Evolutionary conservation across 2,113 vertebrate genomes (phyloP), one percentile per base, ranked within the genome.

Genomic region (Fregetta grallaria): DNA sequence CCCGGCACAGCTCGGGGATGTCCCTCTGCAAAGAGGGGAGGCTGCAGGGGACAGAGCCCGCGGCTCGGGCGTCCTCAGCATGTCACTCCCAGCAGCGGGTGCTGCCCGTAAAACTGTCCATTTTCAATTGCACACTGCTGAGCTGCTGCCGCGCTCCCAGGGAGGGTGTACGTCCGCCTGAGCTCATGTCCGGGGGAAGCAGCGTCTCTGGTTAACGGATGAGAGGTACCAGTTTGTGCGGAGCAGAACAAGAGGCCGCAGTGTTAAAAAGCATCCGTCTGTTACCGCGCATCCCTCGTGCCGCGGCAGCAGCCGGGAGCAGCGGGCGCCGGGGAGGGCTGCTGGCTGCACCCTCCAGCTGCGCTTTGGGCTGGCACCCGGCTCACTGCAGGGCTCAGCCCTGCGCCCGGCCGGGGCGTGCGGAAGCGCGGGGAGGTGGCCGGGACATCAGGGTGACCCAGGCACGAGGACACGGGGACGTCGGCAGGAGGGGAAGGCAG

Each of bases 221-320:
- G 23, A 47, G 75, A 38, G 49, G 66, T 38, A 19, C 49, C 19
- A 1, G 4, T 47, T 6, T 16, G 49, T 16, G 19, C 22, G 14
- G 47, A 27, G 32, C 63, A 53, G 65, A 32, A 19, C 34, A 10
- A 15, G 40, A 55, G 56, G 56, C 14, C 1, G 3, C 8, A 3
- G 22, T 4, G 25, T 45, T 49, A n/a, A 23, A 53, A 63, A 40
- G 29, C n/a, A 4, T 53, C 49, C 3, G 1, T 18, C 26, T 6
- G 1, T 20, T 36, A n/a, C 3, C 1, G 30, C 36, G 1, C 32
- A 3, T 30, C 67, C 58, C 3, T 29, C 9, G 6, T 2, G 2
- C 49, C 4, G 3, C 11, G 30, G 34, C 32, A 56, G 77, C 17
- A 4, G 23, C 50, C 9, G 30, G 50, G 15, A 12, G 68, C 36